Conservation (phyloP, 2,113 vertebrate species). For the Lamprologus sp. region DNA sequence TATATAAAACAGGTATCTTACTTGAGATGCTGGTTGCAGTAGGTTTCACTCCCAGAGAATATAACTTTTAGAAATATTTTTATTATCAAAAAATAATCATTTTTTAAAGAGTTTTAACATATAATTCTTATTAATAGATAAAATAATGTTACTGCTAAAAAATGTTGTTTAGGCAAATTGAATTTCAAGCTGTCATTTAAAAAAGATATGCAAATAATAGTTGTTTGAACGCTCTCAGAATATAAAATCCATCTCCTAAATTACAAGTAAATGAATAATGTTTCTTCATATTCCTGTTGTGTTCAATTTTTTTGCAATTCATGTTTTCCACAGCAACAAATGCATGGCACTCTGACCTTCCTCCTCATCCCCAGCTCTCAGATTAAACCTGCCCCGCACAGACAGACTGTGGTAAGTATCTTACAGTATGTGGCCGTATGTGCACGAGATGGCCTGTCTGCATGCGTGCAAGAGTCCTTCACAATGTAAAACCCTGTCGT, state of each 20-base stretch:
- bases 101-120: not conserved
- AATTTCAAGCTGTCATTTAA: not conserved
- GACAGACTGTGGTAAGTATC: slow-evolving; percentile 89
- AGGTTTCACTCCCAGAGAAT: not conserved
- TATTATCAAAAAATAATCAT: not conserved
- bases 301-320: not conserved
- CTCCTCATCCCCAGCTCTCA: slow-evolving; percentile 91
- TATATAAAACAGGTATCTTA: not conserved
- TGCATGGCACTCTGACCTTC: slow-evolving; percentile 93
- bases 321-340: slow-evolving; percentile 77
- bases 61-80: not conserved
- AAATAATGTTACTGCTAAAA: not conserved
- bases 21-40: not conserved
- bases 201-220: not conserved
- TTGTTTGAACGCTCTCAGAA: not conserved
- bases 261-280: not conserved
- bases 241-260: not conserved
- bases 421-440: not conserved
- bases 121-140: not conserved
- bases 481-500: not conserved
- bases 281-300: not conserved
- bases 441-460: not conserved
- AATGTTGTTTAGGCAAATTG: not conserved
- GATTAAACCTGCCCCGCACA: slow-evolving; percentile 76
- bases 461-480: not conserved